Evolutionary conservation across 2,888 invertebrate genomes (phyloP), one percentile per base, ranked within the genome.

Genomic region (Polydrusus tereticollis): DNA sequence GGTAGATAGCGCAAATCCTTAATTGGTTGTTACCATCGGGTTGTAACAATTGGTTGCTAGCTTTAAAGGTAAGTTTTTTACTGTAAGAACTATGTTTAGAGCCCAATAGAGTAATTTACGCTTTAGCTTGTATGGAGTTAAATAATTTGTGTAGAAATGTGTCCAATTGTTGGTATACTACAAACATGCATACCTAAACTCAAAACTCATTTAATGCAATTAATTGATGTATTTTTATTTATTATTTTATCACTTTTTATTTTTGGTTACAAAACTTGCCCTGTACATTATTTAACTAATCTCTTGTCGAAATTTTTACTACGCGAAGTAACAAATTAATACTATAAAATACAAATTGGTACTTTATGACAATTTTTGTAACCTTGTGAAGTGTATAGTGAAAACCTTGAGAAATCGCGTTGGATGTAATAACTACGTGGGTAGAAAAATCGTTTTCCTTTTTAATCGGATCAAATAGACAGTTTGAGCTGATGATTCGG

Each of bases 121-220:
- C 45, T 45, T 62, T 62, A 23, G 62, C 62, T 62, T 62, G 62
- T 29, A 45, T 62, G 59, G 26, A 50, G 8, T 50, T 26, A 50
- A 26, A 50, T 50, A 26, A 50, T 50, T 26, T 50, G 50, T 50
- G 50, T 50, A 50, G 50, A 26, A 26, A 8, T 50, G 26, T 50
- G 14, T 50, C 26, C 26, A 26, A 50, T 50, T 26, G 50, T 50
- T 50, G 14, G n/a, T 50, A 50, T 50, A 50, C 12, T n/a, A 47
- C 21, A 8, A 14, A 50, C 50, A 14, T 50, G 50, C 26, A 50
- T 50, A 26, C 50, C n/a, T 26, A 26, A n/a, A 20, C 10, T 45
- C 20, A 10, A 50, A n/a, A 14, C 26, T 26, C 50, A 50, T 26
- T 14, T 14, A 14, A 16, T 50, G 14, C 23, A 50, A 21, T 50